phyloP scores from a whole-genome alignment of 1,140 invertebrate genomes.

The Ostrea edulis region DNA sequence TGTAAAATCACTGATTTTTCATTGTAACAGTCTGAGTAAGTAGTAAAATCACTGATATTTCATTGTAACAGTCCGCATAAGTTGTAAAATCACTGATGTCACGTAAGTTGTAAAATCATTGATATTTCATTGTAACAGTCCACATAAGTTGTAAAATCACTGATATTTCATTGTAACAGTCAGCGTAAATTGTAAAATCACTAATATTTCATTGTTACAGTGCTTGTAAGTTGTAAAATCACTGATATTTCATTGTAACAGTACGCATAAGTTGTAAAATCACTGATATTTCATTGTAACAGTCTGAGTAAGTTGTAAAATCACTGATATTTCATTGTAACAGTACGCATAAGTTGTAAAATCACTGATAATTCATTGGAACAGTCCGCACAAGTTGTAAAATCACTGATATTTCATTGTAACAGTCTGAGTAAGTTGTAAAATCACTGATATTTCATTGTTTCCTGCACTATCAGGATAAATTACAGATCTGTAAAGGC shows the following conservation, averaged over 20 bases:
- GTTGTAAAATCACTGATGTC: conserved; percentile 68
- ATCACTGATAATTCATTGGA: too few species aligned
- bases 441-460: too few species aligned
- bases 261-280: conserved; percentile 83
- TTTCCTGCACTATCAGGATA: too few species aligned
- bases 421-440: conserved; percentile 87
- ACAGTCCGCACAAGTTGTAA: conserved; percentile 87
- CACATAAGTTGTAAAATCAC: conserved; percentile 80
- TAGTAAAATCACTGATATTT: neutral
- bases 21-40: conserved; percentile 94
- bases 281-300: too few species aligned
- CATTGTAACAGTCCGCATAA: conserved; percentile 95
- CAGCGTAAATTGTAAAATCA: conserved; percentile 80
- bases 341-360: conserved; percentile 85
- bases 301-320: conserved; percentile 83
- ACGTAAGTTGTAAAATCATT: conserved; percentile 79
- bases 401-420: too few species aligned
- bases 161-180: conserved; percentile 99
- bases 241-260: too few species aligned
- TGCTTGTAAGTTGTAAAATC: conserved; percentile 82
- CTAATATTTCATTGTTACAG: conserved; percentile 99
- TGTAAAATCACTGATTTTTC: too few species aligned
- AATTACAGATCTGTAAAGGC: too few species aligned
- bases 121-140: conserved; percentile 99
- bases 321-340: too few species aligned